Percentiles rank a stretch among this genome's conserved stretches.
These are phyloP conservation scores for Plagiodera versicolora DNA, from an alignment of 2,888 invertebrate species.

Conservation along the genomic window DNA sequence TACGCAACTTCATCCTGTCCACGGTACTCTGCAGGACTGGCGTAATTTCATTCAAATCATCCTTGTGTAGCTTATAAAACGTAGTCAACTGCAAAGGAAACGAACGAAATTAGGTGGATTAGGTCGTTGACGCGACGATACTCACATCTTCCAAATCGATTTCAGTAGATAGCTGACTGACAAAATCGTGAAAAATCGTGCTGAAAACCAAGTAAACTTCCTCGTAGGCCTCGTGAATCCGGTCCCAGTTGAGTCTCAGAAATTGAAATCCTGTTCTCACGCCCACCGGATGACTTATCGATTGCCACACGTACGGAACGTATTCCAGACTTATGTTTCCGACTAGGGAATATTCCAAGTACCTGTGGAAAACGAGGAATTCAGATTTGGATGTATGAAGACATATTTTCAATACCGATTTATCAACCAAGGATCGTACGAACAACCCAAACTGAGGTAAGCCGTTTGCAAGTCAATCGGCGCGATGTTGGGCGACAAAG, in stretches of 20 bases:
- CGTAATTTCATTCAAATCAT: slow-evolving; percentile 46
- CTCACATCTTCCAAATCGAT: slow-evolving; percentile 52
- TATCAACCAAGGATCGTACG: slow-evolving; percentile 58
- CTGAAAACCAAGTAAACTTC: slow-evolving; percentile 47
- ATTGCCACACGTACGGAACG: slow-evolving; percentile 50
- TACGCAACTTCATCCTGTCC: slow-evolving; percentile 49
- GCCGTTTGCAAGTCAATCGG: slow-evolving; percentile 57
- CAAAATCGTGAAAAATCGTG: slow-evolving; percentile 49
- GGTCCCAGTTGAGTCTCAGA: slow-evolving; percentile 49
- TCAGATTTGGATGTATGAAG: too few species aligned
- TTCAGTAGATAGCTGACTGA: slow-evolving; percentile 48
- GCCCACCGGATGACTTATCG: slow-evolving; percentile 48
- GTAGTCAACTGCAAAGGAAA: slow-evolving; percentile 49
- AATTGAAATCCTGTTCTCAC: slow-evolving; percentile 49
- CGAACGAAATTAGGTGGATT: too few species aligned
- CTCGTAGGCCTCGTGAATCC: slow-evolving; percentile 47
- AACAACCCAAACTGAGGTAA: slow-evolving; percentile 57
- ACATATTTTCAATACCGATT: slow-evolving; percentile 49
- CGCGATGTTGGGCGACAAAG: slow-evolving; percentile 62
- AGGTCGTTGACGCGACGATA: too few species aligned
- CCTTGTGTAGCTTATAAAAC: slow-evolving; percentile 48
- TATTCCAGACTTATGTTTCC: slow-evolving; percentile 48
- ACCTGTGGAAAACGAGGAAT: too few species aligned
- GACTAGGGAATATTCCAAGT: slow-evolving; percentile 47
- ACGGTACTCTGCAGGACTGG: slow-evolving; percentile 47